Conservation (phyloP, 37 sponge, comb jelly and placozoan species). For the Crambe crambe region DNA sequence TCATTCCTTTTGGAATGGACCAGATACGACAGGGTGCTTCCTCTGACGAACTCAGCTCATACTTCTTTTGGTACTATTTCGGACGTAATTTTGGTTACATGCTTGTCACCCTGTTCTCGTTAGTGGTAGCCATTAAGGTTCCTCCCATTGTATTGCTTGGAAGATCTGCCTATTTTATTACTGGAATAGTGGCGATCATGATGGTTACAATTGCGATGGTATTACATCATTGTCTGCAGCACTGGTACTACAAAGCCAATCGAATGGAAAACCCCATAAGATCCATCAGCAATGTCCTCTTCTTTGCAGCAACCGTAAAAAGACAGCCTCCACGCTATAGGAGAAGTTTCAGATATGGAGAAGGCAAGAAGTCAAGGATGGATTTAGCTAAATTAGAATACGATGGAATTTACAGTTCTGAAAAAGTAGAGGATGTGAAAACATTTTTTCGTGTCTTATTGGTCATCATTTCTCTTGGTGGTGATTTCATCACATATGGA, state of each 20-base stretch:
- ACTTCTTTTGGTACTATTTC: conserved; percentile 70
- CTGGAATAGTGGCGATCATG: neutral
- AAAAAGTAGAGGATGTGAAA: conserved; percentile 46
- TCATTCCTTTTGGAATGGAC: conserved; percentile 50
- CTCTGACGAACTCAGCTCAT: conserved; percentile 43
- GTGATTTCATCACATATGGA: neutral
- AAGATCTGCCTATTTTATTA: neutral
- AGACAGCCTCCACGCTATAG: neutral
- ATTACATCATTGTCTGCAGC: neutral
- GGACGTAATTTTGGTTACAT: conserved; percentile 39
- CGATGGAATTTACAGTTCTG: conserved; percentile 18
- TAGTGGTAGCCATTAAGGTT: neutral
- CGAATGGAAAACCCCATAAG: conserved; percentile 7
- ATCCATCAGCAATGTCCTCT: conserved; percentile 59
- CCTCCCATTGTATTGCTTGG: no score
- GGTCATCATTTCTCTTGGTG: neutral
- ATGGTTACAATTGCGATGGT: conserved; percentile 5
- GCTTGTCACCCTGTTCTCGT: neutral
- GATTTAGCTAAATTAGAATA: conserved; percentile 30
- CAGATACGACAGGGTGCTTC: conserved; percentile 31
- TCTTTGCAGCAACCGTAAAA: conserved; percentile 45
- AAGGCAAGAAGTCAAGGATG: neutral
- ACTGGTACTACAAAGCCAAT: conserved; percentile 8
- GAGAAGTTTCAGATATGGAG: conserved; percentile 18
- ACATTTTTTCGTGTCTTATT: conserved; percentile 17